Conservation (phyloP, 2,113 vertebrate genomes). For the Agapornis roseicollis region DNA sequence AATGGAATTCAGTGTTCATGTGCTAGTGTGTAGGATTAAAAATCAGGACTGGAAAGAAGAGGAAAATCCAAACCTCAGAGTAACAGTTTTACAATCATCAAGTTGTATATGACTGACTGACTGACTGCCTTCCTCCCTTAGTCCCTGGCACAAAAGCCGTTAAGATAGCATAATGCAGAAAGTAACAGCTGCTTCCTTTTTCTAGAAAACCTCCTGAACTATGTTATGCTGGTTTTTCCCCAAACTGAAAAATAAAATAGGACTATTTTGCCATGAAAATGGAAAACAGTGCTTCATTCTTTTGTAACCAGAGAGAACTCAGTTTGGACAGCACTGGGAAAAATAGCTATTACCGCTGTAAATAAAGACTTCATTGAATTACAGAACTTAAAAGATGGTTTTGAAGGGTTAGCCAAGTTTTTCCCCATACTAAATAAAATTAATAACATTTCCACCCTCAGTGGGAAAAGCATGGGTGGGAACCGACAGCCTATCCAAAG, state of each 20-base stretch:
- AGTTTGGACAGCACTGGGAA: not conserved
- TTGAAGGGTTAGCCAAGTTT: constrained; percentile 30
- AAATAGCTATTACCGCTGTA: not conserved
- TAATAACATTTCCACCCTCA: constrained; percentile 32
- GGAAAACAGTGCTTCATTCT: not conserved
- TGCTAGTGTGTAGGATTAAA: not conserved
- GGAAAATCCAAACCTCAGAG: not conserved
- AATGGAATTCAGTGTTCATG: not conserved
- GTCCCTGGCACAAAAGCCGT: not conserved
- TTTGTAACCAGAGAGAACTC: not conserved
- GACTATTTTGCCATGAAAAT: not conserved
- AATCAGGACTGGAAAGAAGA: not conserved
- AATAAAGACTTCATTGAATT: constrained; percentile 44
- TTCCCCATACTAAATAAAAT: constrained; percentile 2
- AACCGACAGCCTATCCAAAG: not conserved
- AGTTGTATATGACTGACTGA: not conserved
- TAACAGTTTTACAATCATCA: not conserved
- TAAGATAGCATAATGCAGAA: not conserved
- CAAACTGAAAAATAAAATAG: constrained; percentile 6
- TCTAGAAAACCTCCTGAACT: not conserved
- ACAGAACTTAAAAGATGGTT: not conserved
- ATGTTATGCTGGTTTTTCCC: not conserved
- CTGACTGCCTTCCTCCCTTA: not conserved
- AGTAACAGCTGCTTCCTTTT: not conserved
- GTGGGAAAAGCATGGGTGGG: constrained; percentile 35